Evolutionary conservation across 2,113 vertebrate species (phyloP).

Genomic region (Holacanthus passer): DNA sequence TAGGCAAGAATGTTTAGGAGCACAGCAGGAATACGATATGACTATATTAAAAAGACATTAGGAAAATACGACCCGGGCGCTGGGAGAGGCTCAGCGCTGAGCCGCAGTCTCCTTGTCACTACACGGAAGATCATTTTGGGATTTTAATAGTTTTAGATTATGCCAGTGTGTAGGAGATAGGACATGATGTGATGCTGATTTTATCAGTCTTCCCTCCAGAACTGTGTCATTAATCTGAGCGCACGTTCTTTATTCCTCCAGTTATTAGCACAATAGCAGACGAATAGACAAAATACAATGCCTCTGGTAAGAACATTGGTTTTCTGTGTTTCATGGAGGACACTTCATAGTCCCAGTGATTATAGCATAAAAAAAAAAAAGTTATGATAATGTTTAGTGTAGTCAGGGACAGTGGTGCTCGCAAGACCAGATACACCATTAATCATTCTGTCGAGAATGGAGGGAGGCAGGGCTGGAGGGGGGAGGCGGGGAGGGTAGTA

Average conservation of each 20-base stretch:
- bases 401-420: constrained; percentile 56
- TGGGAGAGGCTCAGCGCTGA: constrained; percentile 30
- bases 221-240: constrained; percentile 51
- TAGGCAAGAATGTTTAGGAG: constrained; percentile 55
- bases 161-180: constrained; percentile 48
- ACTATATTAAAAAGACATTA: constrained; percentile 73
- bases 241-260: constrained; percentile 25
- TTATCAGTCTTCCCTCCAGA: constrained; percentile 34
- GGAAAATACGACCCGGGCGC: constrained; percentile 53
- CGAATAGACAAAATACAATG: constrained; percentile 27
- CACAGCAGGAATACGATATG: constrained; percentile 68
- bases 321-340: constrained; percentile 30
- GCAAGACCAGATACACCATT: constrained; percentile 66
- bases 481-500: constrained; percentile 26
- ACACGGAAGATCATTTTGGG: constrained; percentile 50
- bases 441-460: constrained; percentile 76
- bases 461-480: constrained; percentile 35
- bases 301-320: not conserved
- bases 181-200: constrained; percentile 53
- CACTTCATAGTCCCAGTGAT: constrained; percentile 37
- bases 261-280: constrained; percentile 42
- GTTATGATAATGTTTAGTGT: constrained; percentile 78
- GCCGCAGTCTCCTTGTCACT: constrained; percentile 35
- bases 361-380: constrained; percentile 56
- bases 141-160: constrained; percentile 67